These are phyloP conservation scores for Trichoplax adhaerens DNA, from an alignment of 37 sponge, comb jelly and placozoan species.

Conservation along the genomic window DNA sequence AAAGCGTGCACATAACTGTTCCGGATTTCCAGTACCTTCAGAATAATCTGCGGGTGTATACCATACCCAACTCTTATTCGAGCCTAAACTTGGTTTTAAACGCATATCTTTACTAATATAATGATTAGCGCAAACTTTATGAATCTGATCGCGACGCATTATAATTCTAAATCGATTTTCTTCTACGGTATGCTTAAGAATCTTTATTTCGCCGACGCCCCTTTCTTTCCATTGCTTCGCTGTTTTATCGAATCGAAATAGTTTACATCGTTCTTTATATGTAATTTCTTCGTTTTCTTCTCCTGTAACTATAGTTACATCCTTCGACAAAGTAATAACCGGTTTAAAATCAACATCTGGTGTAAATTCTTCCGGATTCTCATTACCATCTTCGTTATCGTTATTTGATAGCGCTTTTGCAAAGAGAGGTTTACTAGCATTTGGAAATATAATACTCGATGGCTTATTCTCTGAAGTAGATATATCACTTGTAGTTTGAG, in stretches of 20 bases:
- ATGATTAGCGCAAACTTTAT: constrained; percentile 89
- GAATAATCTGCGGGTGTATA: constrained; percentile 53
- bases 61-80: constrained; percentile 59
- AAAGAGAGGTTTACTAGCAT: background rate
- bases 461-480: no score
- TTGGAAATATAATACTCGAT: background rate
- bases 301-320: constrained; percentile 21
- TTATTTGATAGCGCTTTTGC: background rate
- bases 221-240: constrained; percentile 71
- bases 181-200: constrained; percentile 22
- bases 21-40: constrained; percentile 47
- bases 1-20: constrained; percentile 59
- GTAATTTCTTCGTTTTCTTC: constrained; percentile 30
- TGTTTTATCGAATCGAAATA: constrained; percentile 59
- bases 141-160: constrained; percentile 77
- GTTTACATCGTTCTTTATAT: constrained; percentile 52
- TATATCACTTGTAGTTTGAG: no score
- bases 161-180: constrained; percentile 20
- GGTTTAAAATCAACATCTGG: constrained; percentile 55
- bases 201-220: constrained; percentile 72
- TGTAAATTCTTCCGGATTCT: constrained; percentile 30
- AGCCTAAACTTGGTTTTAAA: constrained; percentile 24
- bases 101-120: constrained; percentile 53
- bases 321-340: constrained; percentile 46
- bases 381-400: constrained; percentile 20